Percentiles rank a stretch among this genome's conserved stretches.
Conservation (phyloP, 2,888 invertebrate species). For the Cylloceria caligata region DNA sequence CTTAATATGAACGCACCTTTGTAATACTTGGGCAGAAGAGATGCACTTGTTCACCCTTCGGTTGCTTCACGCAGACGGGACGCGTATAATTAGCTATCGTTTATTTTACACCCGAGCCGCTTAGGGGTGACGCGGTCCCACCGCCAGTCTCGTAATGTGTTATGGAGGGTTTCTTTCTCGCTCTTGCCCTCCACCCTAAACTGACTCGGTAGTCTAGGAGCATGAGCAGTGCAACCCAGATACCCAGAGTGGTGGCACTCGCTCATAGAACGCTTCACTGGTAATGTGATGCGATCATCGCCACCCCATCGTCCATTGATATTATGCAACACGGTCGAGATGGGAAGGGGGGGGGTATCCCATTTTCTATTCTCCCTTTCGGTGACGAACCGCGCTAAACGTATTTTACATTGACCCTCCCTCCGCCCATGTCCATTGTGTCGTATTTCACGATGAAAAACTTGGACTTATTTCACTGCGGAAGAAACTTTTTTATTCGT, state of each 20-base stretch:
- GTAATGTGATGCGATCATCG: conserved; percentile 83
- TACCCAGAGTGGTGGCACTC: conserved; percentile 75
- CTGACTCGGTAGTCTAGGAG: conserved; percentile 3
- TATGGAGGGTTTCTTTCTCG: conserved; percentile 56
- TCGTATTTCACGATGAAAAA: conserved; percentile 65
- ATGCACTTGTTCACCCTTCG: conserved; percentile 78
- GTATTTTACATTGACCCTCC: conserved; percentile 63
- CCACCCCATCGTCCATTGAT: conserved; percentile 80
- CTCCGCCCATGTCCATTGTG: conserved; percentile 43
- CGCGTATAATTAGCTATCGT: conserved; percentile 83
- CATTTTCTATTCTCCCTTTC: conserved; percentile 66
- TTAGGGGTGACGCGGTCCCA: conserved; percentile 72
- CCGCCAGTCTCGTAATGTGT: conserved; percentile 64
- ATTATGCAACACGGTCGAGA: conserved; percentile 76
- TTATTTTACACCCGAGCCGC: conserved; percentile 82
- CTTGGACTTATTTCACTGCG: conserved; percentile 8
- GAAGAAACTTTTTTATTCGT: conserved; percentile 10
- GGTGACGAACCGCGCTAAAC: conserved; percentile 42
- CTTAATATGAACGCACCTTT: conserved; percentile 71
- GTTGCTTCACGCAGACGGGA: conserved; percentile 70
- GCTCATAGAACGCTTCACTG: conserved; percentile 83
- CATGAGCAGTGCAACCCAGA: conserved; percentile 24
- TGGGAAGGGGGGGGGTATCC: conserved; percentile 49
- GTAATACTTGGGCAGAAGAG: conserved; percentile 48
- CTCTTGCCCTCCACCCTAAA: conserved; percentile 48